Evolutionary conservation across 2,888 invertebrate genomes (phyloP).

Genomic region (Lucinisca nassula): DNA sequence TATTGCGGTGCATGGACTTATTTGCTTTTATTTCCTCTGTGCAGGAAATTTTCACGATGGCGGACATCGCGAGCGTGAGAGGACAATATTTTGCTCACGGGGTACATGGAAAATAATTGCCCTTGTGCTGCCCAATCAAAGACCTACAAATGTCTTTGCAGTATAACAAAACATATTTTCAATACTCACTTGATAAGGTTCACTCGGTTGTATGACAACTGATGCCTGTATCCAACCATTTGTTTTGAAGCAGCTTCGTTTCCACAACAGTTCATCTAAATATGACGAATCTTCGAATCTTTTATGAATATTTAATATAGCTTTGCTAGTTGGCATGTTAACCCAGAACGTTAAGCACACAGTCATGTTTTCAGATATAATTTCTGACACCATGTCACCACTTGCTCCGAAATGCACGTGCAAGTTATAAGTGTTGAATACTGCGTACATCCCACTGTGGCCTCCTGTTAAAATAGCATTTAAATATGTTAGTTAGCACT

Average conservation of each 20-base stretch:
- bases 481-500: too few relatives aligned
- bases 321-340: slow-evolving; percentile 45
- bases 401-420: slow-evolving; percentile 42
- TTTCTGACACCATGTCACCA: slow-evolving; percentile 28
- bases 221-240: slow-evolving; percentile 47
- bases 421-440: slow-evolving; percentile 43
- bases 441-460: slow-evolving; percentile 28
- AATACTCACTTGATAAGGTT: slow-evolving; percentile 27
- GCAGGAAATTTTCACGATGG: too few relatives aligned
- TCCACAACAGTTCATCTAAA: slow-evolving; percentile 33
- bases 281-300: neutral
- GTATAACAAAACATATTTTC: too few relatives aligned
- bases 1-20: too few relatives aligned
- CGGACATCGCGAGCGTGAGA: too few relatives aligned
- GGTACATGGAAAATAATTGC: too few relatives aligned
- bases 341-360: slow-evolving; percentile 45
- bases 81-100: too few relatives aligned
- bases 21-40: too few relatives aligned
- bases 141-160: too few relatives aligned
- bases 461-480: slow-evolving; percentile 47
- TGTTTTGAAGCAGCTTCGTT: neutral
- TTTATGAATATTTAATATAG: slow-evolving; percentile 27
- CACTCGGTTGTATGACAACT: slow-evolving; percentile 14
- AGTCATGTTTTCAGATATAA: neutral
- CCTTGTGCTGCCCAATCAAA: too few relatives aligned